phyloP scores from a whole-genome alignment of 2,113 vertebrate species.

The Orcinus orca region DNA sequence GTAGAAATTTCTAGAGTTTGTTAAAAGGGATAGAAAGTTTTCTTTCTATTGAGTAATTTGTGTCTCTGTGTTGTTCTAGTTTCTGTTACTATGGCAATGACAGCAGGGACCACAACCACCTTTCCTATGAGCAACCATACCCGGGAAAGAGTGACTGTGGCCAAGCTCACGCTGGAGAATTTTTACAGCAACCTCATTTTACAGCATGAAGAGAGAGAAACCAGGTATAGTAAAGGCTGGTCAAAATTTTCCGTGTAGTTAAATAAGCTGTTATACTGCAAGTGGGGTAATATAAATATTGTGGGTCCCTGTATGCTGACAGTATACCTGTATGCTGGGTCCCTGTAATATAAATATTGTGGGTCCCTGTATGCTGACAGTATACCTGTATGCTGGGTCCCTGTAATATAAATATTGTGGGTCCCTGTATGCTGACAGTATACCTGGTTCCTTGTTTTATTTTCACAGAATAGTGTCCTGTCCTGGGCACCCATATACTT shows the following conservation, averaged over 20 bases:
- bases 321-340: background rate
- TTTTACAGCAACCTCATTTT: slow-evolving; percentile 99
- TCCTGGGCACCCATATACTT: background rate
- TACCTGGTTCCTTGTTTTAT: background rate
- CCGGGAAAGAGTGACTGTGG: slow-evolving; percentile 96
- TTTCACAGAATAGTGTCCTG: background rate
- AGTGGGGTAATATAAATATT: background rate
- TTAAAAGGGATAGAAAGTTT: background rate
- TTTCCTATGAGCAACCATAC: slow-evolving; percentile 99
- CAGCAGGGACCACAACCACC: slow-evolving; percentile 90
- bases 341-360: background rate
- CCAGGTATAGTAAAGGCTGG: slow-evolving; percentile 85
- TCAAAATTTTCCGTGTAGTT: background rate
- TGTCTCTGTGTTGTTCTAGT: slow-evolving; percentile 74
- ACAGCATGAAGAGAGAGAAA: slow-evolving; percentile 98
- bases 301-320: background rate
- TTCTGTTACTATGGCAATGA: slow-evolving; percentile 95
- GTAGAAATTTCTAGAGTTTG: slow-evolving; percentile 37
- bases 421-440: background rate
- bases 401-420: background rate
- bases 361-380: background rate
- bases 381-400: too few relatives aligned
- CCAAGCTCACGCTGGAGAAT: slow-evolving; percentile 98
- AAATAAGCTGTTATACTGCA: background rate
- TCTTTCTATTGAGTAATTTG: slow-evolving; percentile 63